phyloP scores from a whole-genome alignment of 2,888 invertebrate species.

The Pediacus dermestoides region DNA sequence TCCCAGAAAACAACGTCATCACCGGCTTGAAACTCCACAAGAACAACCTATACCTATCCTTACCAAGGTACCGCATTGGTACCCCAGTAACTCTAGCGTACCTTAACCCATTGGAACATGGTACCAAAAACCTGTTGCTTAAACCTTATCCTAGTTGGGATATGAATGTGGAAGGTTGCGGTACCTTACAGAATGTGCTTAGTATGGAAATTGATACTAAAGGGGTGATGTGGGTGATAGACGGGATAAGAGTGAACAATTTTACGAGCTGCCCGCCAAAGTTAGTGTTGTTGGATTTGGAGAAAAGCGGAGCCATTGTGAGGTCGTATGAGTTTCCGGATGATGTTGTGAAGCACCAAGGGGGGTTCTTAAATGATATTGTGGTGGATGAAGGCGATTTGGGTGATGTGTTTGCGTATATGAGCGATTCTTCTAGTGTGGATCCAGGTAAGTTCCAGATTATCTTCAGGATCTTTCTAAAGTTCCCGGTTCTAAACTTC shows the following conservation, averaged over 20 bases:
- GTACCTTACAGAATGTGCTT: constrained; percentile 66
- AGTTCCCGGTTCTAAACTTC: too few species aligned
- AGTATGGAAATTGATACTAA: constrained; percentile 67
- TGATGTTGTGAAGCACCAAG: constrained; percentile 55
- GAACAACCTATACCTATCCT: constrained; percentile 61
- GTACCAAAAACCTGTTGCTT: constrained; percentile 52
- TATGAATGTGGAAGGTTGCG: constrained; percentile 59
- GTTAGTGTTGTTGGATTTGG: constrained; percentile 62
- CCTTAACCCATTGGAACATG: constrained; percentile 48
- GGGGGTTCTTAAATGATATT: constrained; percentile 63
- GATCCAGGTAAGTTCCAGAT: too few species aligned
- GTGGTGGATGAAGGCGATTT: constrained; percentile 64
- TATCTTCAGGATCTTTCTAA: too few species aligned
- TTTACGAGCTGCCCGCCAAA: constrained; percentile 63
- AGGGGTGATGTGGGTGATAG: constrained; percentile 67
- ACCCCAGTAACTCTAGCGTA: constrained; percentile 65
- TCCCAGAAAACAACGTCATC: constrained; percentile 63
- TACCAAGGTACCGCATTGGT: constrained; percentile 64
- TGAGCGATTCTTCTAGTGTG: constrained; percentile 61
- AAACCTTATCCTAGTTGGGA: constrained; percentile 68
- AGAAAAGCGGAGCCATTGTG: constrained; percentile 55
- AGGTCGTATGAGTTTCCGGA: constrained; percentile 58
- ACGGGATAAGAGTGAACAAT: constrained; percentile 60
- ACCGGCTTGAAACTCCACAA: constrained; percentile 66
- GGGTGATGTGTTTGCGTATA: constrained; percentile 59